These are phyloP conservation scores for Catostomus latipinnis DNA, from an alignment of 2,797 vertebrate genomes.

Conservation along the genomic window DNA sequence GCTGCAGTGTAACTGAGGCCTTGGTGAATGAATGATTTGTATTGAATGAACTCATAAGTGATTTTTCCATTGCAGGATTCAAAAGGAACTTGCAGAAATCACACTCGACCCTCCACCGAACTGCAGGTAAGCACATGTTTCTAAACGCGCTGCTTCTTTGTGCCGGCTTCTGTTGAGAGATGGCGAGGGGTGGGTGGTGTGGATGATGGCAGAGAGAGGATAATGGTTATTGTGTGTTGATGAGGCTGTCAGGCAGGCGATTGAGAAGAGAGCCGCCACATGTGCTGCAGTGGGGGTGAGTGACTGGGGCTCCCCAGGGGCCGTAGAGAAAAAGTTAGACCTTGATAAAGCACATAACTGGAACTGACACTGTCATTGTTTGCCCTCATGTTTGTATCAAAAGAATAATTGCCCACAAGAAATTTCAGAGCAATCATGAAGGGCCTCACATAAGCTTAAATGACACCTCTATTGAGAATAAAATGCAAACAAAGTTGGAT, in stretches of 20 bases:
- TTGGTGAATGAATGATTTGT: neutral
- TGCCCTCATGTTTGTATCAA: constrained; percentile 58
- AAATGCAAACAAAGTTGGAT: neutral
- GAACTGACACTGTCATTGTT: constrained; percentile 67
- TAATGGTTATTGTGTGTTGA: constrained; percentile 76
- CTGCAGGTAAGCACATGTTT: constrained; percentile 90
- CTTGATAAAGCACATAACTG: constrained; percentile 67
- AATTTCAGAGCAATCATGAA: constrained; percentile 41
- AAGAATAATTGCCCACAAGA: constrained; percentile 58
- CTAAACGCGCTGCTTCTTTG: constrained; percentile 8
- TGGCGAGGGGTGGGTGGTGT: neutral
- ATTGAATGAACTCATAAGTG: neutral
- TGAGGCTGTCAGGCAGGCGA: constrained; percentile 67
- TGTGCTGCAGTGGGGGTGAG: neutral
- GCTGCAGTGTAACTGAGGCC: neutral
- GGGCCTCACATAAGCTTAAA: neutral
- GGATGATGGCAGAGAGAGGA: constrained; percentile 47
- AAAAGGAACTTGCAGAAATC: constrained; percentile 99
- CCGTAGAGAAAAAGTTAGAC: constrained; percentile 43
- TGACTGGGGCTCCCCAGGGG: constrained; percentile 52
- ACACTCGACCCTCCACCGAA: constrained; percentile 98
- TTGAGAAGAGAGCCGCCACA: constrained; percentile 57
- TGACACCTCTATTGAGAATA: constrained; percentile 4
- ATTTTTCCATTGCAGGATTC: constrained; percentile 86
- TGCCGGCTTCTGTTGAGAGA: neutral